phyloP scores from a whole-genome alignment of 2,797 vertebrate species.

The Lophius americanus region DNA sequence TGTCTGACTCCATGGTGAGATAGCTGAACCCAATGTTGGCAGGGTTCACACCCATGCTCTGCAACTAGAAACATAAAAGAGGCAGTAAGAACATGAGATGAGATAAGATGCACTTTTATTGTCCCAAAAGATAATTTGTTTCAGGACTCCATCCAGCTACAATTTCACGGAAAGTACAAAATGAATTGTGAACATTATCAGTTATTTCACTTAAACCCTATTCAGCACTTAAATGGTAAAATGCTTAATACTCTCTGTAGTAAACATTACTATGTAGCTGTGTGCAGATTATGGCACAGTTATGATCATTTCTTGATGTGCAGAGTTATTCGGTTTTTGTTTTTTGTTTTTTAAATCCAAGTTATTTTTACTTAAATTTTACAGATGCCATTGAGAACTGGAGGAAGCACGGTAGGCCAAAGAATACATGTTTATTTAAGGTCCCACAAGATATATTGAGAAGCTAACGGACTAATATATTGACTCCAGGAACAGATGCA shows the following conservation, averaged over 20 bases:
- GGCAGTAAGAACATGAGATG: neutral
- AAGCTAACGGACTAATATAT: no score
- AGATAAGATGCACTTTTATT: neutral
- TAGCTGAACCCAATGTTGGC: conserved; percentile 94
- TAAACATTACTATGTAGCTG: neutral
- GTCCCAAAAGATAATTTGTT: no score
- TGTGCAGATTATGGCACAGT: neutral
- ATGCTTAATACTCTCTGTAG: neutral
- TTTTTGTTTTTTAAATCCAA: neutral
- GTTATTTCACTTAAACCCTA: neutral
- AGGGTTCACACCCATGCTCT: conserved; percentile 93
- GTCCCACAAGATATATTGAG: no score
- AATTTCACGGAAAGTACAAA: no score
- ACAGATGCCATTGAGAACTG: no score
- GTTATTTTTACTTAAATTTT: neutral
- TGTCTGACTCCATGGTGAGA: conserved; percentile 95
- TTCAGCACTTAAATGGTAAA: neutral
- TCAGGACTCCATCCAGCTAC: no score
- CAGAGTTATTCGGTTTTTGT: neutral
- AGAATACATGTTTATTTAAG: no score
- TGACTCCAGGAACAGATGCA: no score
- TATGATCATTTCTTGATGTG: neutral
- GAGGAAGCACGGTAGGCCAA: no score
- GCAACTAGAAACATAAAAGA: conserved; percentile 79
- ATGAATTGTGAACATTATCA: neutral